phyloP scores from a whole-genome alignment of 1,140 invertebrate genomes.

The Oedothorax gibbosus region DNA sequence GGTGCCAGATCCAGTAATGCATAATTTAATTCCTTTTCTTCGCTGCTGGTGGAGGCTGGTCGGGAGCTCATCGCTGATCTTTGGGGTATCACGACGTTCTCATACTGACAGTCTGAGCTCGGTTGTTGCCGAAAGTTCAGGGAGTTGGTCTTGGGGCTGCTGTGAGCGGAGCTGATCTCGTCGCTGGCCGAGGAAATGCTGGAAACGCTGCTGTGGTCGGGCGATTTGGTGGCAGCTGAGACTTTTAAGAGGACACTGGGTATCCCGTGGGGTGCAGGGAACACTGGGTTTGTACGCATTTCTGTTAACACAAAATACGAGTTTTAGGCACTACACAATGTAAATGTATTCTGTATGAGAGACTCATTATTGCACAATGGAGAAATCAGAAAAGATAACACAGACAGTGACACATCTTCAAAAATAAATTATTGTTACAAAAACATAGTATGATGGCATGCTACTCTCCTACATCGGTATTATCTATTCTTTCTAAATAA shows the following conservation, averaged over 20 bases:
- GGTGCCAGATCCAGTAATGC: constrained; percentile 76
- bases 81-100: constrained; percentile 48
- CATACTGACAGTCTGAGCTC: constrained; percentile 28
- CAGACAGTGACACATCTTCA: no score
- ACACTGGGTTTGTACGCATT: no score
- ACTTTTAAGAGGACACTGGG: constrained; percentile 12
- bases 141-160: constrained; percentile 36
- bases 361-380: no score
- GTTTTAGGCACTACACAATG: no score
- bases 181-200: constrained; percentile 52
- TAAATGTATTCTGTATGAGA: no score
- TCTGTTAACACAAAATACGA: no score
- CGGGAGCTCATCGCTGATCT: constrained; percentile 64
- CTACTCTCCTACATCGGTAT: no score
- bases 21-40: constrained; percentile 74
- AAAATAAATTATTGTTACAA: no score
- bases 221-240: constrained; percentile 21
- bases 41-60: constrained; percentile 69
- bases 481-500: no score
- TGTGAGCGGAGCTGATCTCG: constrained; percentile 52
- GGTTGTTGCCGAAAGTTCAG: background rate
- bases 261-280: constrained; percentile 1
- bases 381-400: no score
- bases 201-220: constrained; percentile 49
- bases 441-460: no score